Evolutionary conservation across 1,140 invertebrate genomes (phyloP), one percentile per base, ranked within the genome.

Genomic region (Kradibia gibbosae): DNA sequence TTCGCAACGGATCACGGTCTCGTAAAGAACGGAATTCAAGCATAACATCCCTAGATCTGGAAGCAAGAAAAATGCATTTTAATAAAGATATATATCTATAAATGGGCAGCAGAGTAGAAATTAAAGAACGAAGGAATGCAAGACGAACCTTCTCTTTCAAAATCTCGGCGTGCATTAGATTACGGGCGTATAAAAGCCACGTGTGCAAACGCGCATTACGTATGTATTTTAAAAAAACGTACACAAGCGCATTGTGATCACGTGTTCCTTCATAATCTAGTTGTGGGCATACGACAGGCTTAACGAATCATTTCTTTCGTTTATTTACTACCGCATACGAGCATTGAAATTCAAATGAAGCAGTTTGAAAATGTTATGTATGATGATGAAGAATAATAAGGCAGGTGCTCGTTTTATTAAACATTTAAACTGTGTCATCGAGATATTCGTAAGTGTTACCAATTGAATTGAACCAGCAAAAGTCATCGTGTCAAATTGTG

Each of bases 301-400:
- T n/a, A 76, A 55, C 15, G 31, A 15, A 42, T 70, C 65, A 36
- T 79, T 79, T 50, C 50, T 72, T 72, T 31, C n/a, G 42, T 70
- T 39, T 5, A 70, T 70, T 67, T 79, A 78, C 60, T 70, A 31
- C 50, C 76, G 15, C 67, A 45, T 53, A 11, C 22, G 28, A 45
- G 28, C 10, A 72, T 79, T 71, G 67, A 79, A 72, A 79, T 79
- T 71, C 53, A 72, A 79, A 79, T 72, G 67, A 72, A 70, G 57
- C 20, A 5, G 39, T 36, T 1, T 4, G 28, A 39, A 60, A 75
- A 60, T 20, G 31, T 22, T 70, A 42, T 70, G 10, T 7, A 28
- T 11, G 25, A 31, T 20, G 17, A n/a, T 1, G 3, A 42, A 48
- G 39, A 17, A 42, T 76, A 55, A 62, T 36, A 57, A 62, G 74